A percentile compares a stretch with the other conserved stretches of the same genome.
Evolutionary conservation across 2,113 vertebrate species (phyloP).

Genomic region (Alces alces): DNA sequence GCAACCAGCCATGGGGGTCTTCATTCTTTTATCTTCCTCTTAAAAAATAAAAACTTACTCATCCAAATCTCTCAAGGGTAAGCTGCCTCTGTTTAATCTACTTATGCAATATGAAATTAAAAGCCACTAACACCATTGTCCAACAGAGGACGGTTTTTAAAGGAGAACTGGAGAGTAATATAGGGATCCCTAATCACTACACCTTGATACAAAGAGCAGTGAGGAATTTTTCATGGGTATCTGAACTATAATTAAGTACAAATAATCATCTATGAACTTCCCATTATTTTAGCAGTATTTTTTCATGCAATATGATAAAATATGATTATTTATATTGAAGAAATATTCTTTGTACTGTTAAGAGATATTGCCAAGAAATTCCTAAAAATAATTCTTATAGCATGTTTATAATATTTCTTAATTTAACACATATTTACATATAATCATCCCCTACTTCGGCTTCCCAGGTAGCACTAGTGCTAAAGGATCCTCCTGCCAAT

Average conservation of each 20-base stretch:
- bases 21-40: background rate
- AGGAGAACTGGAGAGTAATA: constrained; percentile 45
- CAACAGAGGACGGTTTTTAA: constrained; percentile 39
- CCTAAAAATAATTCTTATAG: background rate
- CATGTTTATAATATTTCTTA: background rate
- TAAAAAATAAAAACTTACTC: background rate
- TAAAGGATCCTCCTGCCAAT: background rate
- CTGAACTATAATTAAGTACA: constrained; percentile 31
- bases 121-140: background rate
- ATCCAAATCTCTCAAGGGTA: constrained; percentile 6
- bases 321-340: background rate
- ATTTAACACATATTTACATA: background rate
- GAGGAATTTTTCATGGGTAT: constrained; percentile 4
- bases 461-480: background rate
- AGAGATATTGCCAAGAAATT: background rate
- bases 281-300: background rate
- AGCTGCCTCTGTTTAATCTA: constrained; percentile 37
- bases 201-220: constrained; percentile 37
- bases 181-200: constrained; percentile 19
- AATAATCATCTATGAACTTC: constrained; percentile 14
- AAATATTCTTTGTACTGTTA: background rate
- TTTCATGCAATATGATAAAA: background rate
- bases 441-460: background rate
- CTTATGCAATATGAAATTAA: constrained; percentile 47
- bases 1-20: background rate